A percentile compares a stretch with the other conserved stretches of the same genome.
phyloP scores from a whole-genome alignment of 2,797 vertebrate genomes.

The Hylomyscus alleni region DNA sequence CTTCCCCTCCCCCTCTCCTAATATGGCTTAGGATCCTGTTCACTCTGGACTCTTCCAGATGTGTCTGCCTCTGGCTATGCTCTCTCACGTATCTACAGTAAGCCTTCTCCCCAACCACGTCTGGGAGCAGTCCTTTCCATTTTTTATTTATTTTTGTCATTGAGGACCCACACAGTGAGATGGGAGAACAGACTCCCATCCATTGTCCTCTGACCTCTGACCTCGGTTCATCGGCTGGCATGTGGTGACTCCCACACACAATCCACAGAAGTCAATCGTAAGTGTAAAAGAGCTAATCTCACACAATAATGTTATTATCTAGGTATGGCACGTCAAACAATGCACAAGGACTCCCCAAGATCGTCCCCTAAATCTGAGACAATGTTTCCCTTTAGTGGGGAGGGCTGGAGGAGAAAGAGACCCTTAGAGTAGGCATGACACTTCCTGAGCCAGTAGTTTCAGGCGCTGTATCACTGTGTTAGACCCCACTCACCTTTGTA shows the following conservation, averaged over 20 bases:
- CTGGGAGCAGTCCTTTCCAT: neutral
- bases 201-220: neutral
- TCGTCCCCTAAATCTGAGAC: neutral
- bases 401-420: neutral
- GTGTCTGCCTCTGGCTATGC: neutral
- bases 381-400: neutral
- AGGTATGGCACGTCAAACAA: neutral
- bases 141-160: neutral
- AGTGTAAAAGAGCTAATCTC: neutral
- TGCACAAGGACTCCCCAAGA: slow-evolving; percentile 39
- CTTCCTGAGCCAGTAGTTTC: neutral
- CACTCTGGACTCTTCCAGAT: neutral
- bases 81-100: neutral
- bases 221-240: neutral
- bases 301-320: slow-evolving; percentile 22
- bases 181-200: neutral
- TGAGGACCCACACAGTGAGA: neutral
- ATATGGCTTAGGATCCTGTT: neutral
- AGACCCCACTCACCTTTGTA: neutral
- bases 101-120: neutral
- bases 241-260: neutral
- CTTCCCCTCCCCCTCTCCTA: neutral
- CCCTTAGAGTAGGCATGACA: neutral
- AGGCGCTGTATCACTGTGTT: neutral
- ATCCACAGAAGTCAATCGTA: neutral